phyloP scores from a whole-genome alignment of 2,888 invertebrate species.

The Thymelicus lineola region DNA sequence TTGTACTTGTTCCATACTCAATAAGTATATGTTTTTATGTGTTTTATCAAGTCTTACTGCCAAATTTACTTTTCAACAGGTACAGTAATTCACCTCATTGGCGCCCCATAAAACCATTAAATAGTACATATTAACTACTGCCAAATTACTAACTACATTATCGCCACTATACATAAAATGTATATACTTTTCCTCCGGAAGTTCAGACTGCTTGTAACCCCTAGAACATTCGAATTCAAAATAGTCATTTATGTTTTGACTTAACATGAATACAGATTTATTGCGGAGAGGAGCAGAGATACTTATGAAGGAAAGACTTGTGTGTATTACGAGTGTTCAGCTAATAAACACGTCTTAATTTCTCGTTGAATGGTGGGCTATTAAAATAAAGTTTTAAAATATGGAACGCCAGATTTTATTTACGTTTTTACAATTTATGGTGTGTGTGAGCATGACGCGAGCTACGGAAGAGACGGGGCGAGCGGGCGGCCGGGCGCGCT shows the following conservation, averaged over 20 bases:
- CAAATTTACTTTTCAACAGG: no score
- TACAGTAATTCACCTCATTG: no score
- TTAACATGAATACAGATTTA: constrained; percentile 61
- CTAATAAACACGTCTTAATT: constrained; percentile 84
- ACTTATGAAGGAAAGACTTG: constrained; percentile 76
- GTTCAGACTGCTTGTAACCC: not conserved
- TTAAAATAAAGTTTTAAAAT: constrained; percentile 83
- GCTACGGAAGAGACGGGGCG: constrained; percentile 48
- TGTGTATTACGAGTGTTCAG: constrained; percentile 75
- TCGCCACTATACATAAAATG: not conserved
- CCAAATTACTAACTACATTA: not conserved
- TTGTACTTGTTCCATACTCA: no score
- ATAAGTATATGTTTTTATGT: no score
- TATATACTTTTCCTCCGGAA: constrained; percentile 9
- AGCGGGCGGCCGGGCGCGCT: constrained; percentile 40
- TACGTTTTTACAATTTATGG: constrained; percentile 78
- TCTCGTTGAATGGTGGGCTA: constrained; percentile 80
- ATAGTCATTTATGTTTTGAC: constrained; percentile 34
- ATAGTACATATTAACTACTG: no score
- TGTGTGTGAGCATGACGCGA: constrained; percentile 65
- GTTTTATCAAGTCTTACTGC: no score
- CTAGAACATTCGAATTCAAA: constrained; percentile 4
- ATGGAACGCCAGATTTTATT: constrained; percentile 81
- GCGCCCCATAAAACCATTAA: no score
- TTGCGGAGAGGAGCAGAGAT: constrained; percentile 60